phyloP scores from a whole-genome alignment of 92 coral and sea anemone species.

The Zoanthus sociatus region DNA sequence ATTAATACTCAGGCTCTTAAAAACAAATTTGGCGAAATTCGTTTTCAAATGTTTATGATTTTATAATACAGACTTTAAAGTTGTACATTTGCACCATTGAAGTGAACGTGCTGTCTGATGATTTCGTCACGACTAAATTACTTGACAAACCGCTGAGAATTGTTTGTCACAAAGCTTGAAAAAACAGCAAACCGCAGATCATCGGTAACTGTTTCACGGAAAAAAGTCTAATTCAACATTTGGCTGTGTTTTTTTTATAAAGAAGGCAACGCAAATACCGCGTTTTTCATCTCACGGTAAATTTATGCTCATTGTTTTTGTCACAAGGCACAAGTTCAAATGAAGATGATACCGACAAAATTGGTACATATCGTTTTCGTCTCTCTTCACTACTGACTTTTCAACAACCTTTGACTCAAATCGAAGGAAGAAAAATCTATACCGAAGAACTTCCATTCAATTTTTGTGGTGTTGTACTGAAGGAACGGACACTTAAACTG shows the following conservation, averaged over 20 bases:
- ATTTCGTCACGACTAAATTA: conserved; percentile 46
- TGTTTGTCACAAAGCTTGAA: conserved; percentile 4
- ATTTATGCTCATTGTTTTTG: conserved; percentile 14
- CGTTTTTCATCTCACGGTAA: background rate
- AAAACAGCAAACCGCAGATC: background rate
- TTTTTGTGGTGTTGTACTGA: background rate
- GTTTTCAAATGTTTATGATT: background rate
- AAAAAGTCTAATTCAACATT: background rate
- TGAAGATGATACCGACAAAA: conserved; percentile 33
- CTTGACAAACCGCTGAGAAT: conserved; percentile 37
- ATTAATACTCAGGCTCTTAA: background rate
- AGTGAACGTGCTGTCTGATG: conserved; percentile 45
- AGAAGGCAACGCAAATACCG: background rate
- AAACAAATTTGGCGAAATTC: background rate
- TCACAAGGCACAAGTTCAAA: conserved; percentile 17
- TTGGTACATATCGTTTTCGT: conserved; percentile 19
- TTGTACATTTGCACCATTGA: conserved; percentile 34
- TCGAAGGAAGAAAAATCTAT: background rate
- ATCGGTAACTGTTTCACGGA: background rate
- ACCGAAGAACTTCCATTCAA: no score
- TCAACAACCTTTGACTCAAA: conserved; percentile 37
- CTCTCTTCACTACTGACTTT: conserved; percentile 23
- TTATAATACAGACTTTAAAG: background rate
- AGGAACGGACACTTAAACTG: background rate
- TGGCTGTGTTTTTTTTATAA: background rate